Evolutionary conservation across 2,797 vertebrate genomes (phyloP).

Genomic region (Acanthopagrus latus): DNA sequence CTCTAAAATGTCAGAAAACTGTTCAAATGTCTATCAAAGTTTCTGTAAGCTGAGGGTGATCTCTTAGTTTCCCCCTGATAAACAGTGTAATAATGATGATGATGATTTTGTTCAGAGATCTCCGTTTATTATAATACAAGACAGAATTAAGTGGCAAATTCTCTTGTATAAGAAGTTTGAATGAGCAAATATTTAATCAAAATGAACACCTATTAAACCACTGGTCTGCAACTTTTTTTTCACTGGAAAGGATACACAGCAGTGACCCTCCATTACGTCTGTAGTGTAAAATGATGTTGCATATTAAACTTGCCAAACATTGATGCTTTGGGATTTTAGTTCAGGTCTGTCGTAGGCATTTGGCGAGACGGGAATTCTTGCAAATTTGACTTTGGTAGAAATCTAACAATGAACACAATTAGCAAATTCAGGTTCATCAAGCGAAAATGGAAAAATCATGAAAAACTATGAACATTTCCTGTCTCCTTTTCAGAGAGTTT

Average conservation of each 20-base stretch:
- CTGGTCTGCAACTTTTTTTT: no score
- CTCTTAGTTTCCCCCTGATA: neutral
- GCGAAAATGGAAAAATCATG: neutral
- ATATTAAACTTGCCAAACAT: no score
- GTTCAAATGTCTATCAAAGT: neutral
- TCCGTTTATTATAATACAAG: neutral
- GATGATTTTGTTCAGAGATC: no score
- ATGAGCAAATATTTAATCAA: neutral
- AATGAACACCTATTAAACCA: no score
- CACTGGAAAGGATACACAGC: no score
- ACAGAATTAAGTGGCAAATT: neutral
- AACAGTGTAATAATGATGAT: neutral
- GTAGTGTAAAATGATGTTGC: no score
- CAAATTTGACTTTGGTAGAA: no score
- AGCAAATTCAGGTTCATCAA: neutral
- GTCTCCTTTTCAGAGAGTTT: neutral
- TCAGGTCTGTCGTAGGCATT: no score
- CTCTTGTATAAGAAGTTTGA: neutral
- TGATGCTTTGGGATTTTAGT: no score
- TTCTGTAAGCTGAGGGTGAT: neutral
- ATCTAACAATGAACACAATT: neutral
- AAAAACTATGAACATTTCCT: neutral
- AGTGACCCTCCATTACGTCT: no score
- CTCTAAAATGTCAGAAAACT: neutral
- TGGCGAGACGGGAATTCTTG: no score